Conservation (phyloP, 2,888 invertebrate genomes). For the Theretra japonica region DNA sequence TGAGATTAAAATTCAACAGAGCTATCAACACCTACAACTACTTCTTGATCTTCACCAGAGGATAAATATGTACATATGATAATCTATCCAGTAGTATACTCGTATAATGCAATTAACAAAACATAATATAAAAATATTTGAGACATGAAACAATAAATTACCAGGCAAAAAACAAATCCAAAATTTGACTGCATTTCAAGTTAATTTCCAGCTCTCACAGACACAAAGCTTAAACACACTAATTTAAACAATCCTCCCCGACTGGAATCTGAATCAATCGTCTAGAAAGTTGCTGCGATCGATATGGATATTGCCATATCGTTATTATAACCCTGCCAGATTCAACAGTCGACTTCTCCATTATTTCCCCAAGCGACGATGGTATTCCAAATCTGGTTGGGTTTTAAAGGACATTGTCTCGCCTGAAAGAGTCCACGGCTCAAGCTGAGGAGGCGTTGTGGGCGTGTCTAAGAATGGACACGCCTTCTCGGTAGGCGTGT, state of each 20-base stretch:
- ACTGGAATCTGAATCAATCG: constrained; percentile 73
- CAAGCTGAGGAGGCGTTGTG: constrained; percentile 64
- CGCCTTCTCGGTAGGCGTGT: constrained; percentile 74
- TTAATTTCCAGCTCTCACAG: background rate
- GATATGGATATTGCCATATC: constrained; percentile 72
- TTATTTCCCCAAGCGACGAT: constrained; percentile 42
- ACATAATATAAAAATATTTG: too few relatives aligned
- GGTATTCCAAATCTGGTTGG: constrained; percentile 59
- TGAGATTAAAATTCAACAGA: too few relatives aligned
- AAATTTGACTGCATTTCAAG: background rate
- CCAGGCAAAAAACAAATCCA: too few relatives aligned
- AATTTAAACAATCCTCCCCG: constrained; percentile 40
- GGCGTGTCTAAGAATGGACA: constrained; percentile 70
- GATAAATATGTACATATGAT: too few relatives aligned
- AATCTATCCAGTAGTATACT: too few relatives aligned
- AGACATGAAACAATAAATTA: too few relatives aligned
- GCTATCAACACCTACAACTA: too few relatives aligned
- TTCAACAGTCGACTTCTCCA: constrained; percentile 45
- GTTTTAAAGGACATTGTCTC: constrained; percentile 69
- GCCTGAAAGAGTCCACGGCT: constrained; percentile 59
- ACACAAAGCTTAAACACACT: constrained; percentile 25
- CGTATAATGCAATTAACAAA: too few relatives aligned
- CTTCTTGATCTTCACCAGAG: too few relatives aligned
- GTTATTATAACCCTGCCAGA: constrained; percentile 53
- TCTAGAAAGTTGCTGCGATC: constrained; percentile 80